Conservation (phyloP, 2,888 invertebrate genomes). For the Hartigia nigra region DNA sequence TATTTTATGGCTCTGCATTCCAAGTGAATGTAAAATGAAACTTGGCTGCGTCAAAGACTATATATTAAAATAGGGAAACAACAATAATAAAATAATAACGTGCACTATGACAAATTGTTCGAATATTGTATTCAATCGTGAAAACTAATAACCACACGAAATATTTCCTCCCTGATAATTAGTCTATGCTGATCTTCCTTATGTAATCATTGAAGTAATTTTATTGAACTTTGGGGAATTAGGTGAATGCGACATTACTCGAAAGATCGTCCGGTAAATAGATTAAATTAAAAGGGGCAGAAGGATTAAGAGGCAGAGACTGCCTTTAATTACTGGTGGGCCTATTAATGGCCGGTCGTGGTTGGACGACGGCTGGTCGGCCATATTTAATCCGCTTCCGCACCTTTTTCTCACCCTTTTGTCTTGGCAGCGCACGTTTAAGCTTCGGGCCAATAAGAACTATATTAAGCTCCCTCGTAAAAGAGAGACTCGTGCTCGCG, state of each 20-base stretch:
- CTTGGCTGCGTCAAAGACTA: not conserved
- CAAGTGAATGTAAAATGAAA: not conserved
- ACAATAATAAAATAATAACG: not conserved
- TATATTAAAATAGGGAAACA: not conserved
- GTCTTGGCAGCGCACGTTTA: not conserved
- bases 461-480: conserved; percentile 4
- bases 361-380: not conserved
- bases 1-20: not conserved
- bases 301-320: not conserved
- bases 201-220: not conserved
- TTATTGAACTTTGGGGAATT: not conserved
- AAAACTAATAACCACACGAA: not conserved
- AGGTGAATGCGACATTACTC: not conserved
- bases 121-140: not conserved
- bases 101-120: not conserved
- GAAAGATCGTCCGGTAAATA: not conserved
- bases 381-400: conserved; percentile 4
- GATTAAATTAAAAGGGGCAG: not conserved
- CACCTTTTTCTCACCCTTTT: not conserved
- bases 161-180: not conserved
- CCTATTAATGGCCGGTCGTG: not conserved
- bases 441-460: conserved; percentile 1
- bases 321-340: not conserved
- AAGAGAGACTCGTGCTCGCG: not conserved
- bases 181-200: not conserved